Conservation (phyloP, 2,113 vertebrate species). For the Nipponia nippon region DNA sequence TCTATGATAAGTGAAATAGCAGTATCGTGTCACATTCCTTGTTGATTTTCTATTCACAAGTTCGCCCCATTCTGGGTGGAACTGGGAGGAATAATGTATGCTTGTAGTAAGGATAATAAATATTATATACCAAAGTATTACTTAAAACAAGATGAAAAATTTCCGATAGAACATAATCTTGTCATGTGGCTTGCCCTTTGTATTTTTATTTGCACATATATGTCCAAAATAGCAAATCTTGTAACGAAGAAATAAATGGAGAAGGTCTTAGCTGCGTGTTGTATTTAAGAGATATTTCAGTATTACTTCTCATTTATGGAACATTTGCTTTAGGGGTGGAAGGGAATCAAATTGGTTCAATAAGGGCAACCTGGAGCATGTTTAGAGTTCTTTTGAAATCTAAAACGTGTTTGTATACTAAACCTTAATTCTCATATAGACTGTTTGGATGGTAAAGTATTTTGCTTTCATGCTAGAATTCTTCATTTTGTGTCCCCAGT, state of each 20-base stretch:
- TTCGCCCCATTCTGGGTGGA: fast-evolving
- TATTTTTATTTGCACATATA: neutral
- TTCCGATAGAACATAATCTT: neutral
- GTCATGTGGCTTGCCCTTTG: neutral
- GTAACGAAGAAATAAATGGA: neutral
- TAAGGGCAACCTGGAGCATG: neutral
- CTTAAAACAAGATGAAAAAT: neutral
- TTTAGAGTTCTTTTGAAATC: neutral
- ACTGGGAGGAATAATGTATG: neutral
- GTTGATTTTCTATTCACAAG: neutral
- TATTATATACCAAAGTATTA: neutral
- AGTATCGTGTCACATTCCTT: neutral
- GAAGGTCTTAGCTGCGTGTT: neutral
- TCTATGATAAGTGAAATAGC: neutral
- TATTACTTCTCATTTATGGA: neutral
- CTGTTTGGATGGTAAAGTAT: neutral
- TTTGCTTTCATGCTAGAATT: neutral
- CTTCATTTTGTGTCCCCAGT: neutral
- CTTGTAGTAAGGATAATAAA: neutral
- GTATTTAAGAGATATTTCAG: neutral
- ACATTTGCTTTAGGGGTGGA: neutral
- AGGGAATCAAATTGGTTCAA: neutral
- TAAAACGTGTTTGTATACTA: neutral
- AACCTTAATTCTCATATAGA: neutral
- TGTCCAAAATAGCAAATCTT: neutral